Evolutionary conservation across 2,113 vertebrate species (phyloP).

Genomic region (Prunella fulvescens): DNA sequence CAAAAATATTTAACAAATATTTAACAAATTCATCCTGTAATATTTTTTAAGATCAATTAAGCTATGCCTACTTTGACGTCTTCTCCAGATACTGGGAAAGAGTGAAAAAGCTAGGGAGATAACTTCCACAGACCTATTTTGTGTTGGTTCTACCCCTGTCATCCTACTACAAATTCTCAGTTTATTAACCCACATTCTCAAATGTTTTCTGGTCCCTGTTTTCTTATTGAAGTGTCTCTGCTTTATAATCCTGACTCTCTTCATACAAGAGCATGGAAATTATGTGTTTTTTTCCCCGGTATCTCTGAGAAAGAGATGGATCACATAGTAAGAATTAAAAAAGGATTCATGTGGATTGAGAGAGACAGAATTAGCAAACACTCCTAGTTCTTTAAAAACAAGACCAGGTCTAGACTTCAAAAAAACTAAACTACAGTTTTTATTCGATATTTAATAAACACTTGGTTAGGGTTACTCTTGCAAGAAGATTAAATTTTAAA

Average conservation of each 20-base stretch:
- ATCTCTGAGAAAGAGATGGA: background rate
- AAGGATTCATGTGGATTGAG: rapidly evolving
- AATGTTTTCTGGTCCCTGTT: rapidly evolving
- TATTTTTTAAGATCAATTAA: background rate
- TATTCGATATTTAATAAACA: background rate
- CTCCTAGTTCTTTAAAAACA: background rate
- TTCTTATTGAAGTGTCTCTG: background rate
- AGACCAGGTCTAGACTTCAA: background rate
- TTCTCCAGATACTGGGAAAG: background rate
- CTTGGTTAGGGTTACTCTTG: background rate
- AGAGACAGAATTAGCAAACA: background rate
- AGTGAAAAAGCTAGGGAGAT: background rate
- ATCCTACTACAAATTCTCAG: background rate
- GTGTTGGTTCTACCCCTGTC: rapidly evolving
- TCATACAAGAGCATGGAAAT: background rate
- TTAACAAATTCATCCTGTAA: background rate
- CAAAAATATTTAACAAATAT: background rate
- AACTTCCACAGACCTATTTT: background rate
- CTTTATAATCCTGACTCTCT: background rate
- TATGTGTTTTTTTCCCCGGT: background rate
- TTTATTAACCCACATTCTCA: background rate
- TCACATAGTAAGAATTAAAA: background rate
- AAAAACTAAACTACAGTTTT: background rate
- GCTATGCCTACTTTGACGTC: background rate
- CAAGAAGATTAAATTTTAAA: background rate